Base-by-base conservation (phyloP, 2,113 vertebrate genomes). In the Morone chrysops region DNA sequence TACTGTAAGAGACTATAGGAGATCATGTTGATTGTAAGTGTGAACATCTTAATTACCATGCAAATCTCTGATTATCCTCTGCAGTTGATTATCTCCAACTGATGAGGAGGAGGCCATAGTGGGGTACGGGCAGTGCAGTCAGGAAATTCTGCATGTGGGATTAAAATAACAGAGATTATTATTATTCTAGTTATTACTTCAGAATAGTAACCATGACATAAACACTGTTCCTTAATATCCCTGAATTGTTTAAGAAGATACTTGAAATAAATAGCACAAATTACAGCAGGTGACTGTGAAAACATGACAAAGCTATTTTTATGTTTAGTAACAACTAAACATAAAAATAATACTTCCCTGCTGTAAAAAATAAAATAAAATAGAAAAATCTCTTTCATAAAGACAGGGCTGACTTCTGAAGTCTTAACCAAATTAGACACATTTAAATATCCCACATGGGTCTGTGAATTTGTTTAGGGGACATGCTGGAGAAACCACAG, bases 11-110 rank as follows among this genome's bases (percentile, higher is more conserved):
- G 8, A 77, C 18, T 70, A 45, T 12, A 25, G 8, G 0, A 72
- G 10, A 77, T 72, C 20, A 18, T 50, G 60, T 66, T 38, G 38
- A 4, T 31, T 70, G 10, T 70, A 20, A 38, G 25, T 63, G 72
- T 81, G 53, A 51, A 72, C 50, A 71, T 2, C 6, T 62, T 61
- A 12, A 10, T 51, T 96, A 99, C 98, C 98, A 90, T 97, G 96
- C 70, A 99, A 92, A 91, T 99, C 98, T 72, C 94, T 95, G 92
- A 99, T 96, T 92, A 99, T 97, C 87, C 97, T 97, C 91, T 98
- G 97, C 72, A 99, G 96, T 86, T 99, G 98, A 94, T 94, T 96
- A 90, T 99, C 97, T 0, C 95, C 95, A 31, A 96, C 90, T 41
- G 90, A 92, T 57, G 91, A 92, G 57, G 87, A 92, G 56, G 96